phyloP scores from a whole-genome alignment of 1,140 invertebrate species.

The Sycophaga agraensis region DNA sequence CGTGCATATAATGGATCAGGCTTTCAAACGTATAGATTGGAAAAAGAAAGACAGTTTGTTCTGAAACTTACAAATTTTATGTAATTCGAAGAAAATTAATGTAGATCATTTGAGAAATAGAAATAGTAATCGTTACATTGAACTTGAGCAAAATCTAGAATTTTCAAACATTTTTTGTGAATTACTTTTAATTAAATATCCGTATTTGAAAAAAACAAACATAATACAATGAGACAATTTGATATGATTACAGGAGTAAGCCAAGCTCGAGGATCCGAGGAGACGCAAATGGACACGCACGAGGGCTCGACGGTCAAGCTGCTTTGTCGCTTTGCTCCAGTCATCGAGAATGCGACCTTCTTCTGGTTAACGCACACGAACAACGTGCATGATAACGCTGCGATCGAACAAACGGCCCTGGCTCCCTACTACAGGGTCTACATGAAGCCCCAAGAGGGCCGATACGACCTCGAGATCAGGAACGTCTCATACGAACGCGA shows the following conservation, averaged over 20 bases:
- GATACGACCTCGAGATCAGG: slow-evolving; percentile 83
- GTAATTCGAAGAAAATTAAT: too few species aligned
- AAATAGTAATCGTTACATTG: too few species aligned
- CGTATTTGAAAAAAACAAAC: too few species aligned
- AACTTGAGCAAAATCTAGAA: too few species aligned
- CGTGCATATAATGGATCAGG: background rate
- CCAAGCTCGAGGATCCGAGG: slow-evolving; percentile 43
- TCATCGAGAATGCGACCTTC: slow-evolving; percentile 46
- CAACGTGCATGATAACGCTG: slow-evolving; percentile 53
- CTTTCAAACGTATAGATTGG: background rate
- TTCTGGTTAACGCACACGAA: slow-evolving; percentile 55
- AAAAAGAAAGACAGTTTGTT: background rate
- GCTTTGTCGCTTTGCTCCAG: slow-evolving; percentile 48
- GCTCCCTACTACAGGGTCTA: slow-evolving; percentile 51
- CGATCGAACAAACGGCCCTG: slow-evolving; percentile 46
- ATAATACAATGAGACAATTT: too few species aligned
- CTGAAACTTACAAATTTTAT: slow-evolving; percentile 3
- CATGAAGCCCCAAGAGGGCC: slow-evolving; percentile 69
- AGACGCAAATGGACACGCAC: slow-evolving; percentile 53
- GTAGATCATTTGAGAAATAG: too few species aligned
- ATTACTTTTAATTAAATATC: too few species aligned
- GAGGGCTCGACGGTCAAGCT: slow-evolving; percentile 53
- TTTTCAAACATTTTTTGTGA: too few species aligned
- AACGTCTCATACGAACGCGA: slow-evolving; percentile 86
- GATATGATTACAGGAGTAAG: slow-evolving; percentile 47